Evolutionary conservation across 2,888 invertebrate genomes (phyloP).

Genomic region (Harpagoxenus sublaevis): DNA sequence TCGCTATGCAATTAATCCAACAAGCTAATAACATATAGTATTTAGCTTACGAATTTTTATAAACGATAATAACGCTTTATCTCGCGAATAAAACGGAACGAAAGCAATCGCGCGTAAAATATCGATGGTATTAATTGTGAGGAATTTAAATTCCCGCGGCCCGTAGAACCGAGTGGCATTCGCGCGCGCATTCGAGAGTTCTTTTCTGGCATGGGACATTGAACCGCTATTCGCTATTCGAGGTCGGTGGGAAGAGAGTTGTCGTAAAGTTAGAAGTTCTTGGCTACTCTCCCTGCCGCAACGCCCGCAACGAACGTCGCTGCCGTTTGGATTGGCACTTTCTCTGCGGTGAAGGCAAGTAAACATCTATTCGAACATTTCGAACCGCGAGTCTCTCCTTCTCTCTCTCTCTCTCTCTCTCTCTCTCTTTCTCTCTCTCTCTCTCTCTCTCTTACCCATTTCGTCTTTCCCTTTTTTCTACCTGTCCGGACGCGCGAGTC

Average conservation of each 20-base stretch:
- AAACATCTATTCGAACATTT: constrained; percentile 50
- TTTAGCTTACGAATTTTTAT: background rate
- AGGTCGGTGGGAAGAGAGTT: constrained; percentile 81
- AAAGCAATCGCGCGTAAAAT: background rate
- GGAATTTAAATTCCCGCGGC: background rate
- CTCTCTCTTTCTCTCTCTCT: constrained; percentile 22
- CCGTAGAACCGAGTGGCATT: background rate
- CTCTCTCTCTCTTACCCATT: background rate
- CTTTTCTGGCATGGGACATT: constrained; percentile 69
- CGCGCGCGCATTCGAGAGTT: constrained; percentile 33
- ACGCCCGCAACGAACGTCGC: constrained; percentile 49
- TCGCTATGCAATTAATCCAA: background rate
- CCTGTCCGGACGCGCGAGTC: constrained; percentile 34
- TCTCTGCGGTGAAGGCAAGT: constrained; percentile 76
- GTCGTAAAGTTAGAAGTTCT: constrained; percentile 80
- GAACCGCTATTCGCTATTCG: constrained; percentile 77
- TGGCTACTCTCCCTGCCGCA: constrained; percentile 79
- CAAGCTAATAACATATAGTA: background rate
- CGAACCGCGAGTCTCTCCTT: constrained; percentile 46
- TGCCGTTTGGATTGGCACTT: constrained; percentile 71
- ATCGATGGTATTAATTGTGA: background rate
- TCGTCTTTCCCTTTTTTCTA: background rate
- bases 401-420: constrained; percentile 24
- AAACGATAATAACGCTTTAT: background rate
- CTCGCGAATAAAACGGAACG: background rate